Evolutionary conservation across 1,140 invertebrate genomes (phyloP).

Genomic region (Platorchestia sp.): DNA sequence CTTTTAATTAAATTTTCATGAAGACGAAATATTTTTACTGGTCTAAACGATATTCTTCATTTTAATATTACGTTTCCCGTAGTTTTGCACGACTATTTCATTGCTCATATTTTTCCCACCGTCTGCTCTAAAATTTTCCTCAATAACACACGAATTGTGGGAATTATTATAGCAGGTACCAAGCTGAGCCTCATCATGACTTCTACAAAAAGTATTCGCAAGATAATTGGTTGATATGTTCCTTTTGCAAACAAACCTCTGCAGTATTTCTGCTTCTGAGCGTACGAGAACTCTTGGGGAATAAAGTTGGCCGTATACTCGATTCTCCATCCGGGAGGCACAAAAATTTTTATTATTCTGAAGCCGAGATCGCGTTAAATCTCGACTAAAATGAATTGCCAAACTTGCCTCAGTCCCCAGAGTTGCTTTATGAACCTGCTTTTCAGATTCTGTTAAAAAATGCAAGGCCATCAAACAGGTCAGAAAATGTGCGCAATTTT

Average conservation of each 20-base stretch:
- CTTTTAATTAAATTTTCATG: no score
- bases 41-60: no score
- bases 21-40: no score
- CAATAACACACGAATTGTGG: no score
- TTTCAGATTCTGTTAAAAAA: neutral
- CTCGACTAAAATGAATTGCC: slow-evolving; percentile 33
- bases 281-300: neutral
- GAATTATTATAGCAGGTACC: no score
- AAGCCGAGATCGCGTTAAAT: slow-evolving; percentile 26
- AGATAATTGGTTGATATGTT: neutral
- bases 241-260: neutral
- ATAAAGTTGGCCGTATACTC: neutral
- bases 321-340: neutral
- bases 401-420: slow-evolving; percentile 10
- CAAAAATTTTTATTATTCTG: neutral
- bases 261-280: neutral
- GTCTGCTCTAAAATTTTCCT: no score
- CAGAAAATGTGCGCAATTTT: neutral
- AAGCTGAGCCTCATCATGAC: neutral
- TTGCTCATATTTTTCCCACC: no score
- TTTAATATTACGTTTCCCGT: no score
- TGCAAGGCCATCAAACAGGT: neutral
- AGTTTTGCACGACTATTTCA: no score
- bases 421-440: slow-evolving; percentile 18
- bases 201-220: neutral